Conservation (phyloP, 2,113 vertebrate genomes). For the Dicrurus megarhynchus region DNA sequence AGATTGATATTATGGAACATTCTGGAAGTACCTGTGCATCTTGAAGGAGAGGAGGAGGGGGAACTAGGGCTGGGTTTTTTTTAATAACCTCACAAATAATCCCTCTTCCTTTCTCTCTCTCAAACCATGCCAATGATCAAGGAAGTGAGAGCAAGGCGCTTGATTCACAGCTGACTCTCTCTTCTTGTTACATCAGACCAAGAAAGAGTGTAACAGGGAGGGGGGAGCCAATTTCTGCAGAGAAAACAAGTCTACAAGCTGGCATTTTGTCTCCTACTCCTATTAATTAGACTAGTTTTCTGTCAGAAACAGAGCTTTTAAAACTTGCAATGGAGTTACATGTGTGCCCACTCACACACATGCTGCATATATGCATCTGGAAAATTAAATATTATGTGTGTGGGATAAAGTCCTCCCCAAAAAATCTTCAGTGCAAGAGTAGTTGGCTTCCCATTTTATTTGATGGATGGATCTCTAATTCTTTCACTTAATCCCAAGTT, state of each 20-base stretch:
- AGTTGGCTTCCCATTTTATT: neutral
- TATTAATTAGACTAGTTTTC: conserved; percentile 25
- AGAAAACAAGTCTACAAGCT: conserved; percentile 37
- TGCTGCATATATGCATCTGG: neutral
- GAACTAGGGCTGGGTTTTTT: neutral
- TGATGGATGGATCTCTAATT: neutral
- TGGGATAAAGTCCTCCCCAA: neutral
- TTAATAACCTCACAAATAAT: conserved; percentile 58
- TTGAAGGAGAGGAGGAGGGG: neutral
- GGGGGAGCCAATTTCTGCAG: neutral
- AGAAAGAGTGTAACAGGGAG: conserved; percentile 17
- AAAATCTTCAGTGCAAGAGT: neutral
- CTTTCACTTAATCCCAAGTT: neutral
- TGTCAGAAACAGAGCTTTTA: conserved; percentile 23
- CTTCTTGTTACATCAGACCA: conserved; percentile 61
- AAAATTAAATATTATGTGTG: neutral
- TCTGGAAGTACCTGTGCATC: conserved; percentile 16
- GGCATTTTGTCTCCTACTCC: conserved; percentile 43
- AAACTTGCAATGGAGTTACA: neutral
- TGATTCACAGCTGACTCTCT: conserved; percentile 66
- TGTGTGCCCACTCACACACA: neutral
- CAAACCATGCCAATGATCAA: conserved; percentile 67
- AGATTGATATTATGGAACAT: conserved; percentile 24
- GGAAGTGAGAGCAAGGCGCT: conserved; percentile 59
- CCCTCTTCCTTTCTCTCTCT: conserved; percentile 42